Evolutionary conservation across 1,140 invertebrate genomes (phyloP).

Genomic region (Pantala flavescens): DNA sequence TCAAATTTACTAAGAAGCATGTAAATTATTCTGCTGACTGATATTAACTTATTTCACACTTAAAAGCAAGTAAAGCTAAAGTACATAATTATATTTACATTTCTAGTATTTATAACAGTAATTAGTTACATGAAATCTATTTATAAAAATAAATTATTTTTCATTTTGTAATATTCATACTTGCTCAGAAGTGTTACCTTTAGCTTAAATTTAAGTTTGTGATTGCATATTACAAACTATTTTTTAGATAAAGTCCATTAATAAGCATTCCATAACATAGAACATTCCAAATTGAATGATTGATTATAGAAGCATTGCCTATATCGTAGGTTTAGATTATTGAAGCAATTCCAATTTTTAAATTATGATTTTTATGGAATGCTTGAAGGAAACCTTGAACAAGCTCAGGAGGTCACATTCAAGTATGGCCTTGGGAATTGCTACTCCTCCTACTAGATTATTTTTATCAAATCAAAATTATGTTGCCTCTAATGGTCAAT

Average conservation of each 20-base stretch:
- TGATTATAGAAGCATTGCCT: not conserved
- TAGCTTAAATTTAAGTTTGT: not conserved
- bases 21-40: conserved; percentile 9
- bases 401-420: not conserved
- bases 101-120: not conserved
- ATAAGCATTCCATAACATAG: not conserved
- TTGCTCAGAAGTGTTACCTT: not conserved
- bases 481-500: conserved; percentile 2
- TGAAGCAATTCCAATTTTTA: not conserved
- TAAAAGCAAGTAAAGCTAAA: not conserved
- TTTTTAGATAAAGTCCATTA: not conserved
- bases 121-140: not conserved
- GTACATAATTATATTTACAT: not conserved
- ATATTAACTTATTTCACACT: not conserved
- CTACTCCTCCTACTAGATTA: not conserved
- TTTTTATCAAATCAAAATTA: conserved; percentile 9
- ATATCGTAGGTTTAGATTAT: not conserved
- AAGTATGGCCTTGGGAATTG: conserved; percentile 2
- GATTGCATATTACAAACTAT: not conserved
- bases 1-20: not conserved
- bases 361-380: conserved; percentile 5
- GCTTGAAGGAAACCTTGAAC: conserved; percentile 8
- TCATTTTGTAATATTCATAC: not conserved
- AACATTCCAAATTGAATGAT: not conserved
- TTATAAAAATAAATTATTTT: not conserved